Evolutionary conservation across 2,113 vertebrate genomes (phyloP).

Genomic region (Murina feae): DNA sequence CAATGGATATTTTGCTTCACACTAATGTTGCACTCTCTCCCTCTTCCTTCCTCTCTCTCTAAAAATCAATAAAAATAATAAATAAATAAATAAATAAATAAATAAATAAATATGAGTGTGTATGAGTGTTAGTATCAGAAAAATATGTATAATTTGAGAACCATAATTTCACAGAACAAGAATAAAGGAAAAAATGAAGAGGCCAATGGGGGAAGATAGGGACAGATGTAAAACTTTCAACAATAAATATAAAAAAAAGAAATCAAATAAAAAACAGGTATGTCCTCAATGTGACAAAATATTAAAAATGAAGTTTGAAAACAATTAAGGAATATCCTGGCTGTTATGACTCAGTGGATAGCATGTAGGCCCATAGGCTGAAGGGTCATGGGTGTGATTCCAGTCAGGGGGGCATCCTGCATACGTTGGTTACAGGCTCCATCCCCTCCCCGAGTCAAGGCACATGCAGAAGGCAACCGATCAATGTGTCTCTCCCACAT

Average conservation of each 20-base stretch:
- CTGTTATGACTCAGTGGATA: too few relatives aligned
- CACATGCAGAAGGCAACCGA: too few relatives aligned
- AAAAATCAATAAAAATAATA: not conserved
- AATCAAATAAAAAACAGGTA: not conserved
- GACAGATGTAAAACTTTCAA: too few relatives aligned
- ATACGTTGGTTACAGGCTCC: too few relatives aligned
- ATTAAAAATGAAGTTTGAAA: not conserved
- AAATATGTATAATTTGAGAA: not conserved
- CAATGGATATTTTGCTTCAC: not conserved
- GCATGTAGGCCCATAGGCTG: too few relatives aligned
- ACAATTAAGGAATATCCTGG: not conserved
- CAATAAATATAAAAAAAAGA: too few relatives aligned
- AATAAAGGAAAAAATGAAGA: not conserved
- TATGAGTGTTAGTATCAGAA: not conserved
- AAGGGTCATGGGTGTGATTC: too few relatives aligned
- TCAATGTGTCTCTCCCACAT: too few relatives aligned
- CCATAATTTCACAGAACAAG: not conserved
- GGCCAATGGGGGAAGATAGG: too few relatives aligned
- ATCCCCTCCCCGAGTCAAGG: too few relatives aligned
- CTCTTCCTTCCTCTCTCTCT: not conserved
- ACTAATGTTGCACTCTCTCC: not conserved
- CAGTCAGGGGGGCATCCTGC: too few relatives aligned
- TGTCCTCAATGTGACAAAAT: not conserved
- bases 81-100: not conserved
- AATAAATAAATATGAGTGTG: not conserved